Evolutionary conservation across 2,888 invertebrate genomes (phyloP), one percentile per base, ranked within the genome.

Genomic region (Hesperia comma): DNA sequence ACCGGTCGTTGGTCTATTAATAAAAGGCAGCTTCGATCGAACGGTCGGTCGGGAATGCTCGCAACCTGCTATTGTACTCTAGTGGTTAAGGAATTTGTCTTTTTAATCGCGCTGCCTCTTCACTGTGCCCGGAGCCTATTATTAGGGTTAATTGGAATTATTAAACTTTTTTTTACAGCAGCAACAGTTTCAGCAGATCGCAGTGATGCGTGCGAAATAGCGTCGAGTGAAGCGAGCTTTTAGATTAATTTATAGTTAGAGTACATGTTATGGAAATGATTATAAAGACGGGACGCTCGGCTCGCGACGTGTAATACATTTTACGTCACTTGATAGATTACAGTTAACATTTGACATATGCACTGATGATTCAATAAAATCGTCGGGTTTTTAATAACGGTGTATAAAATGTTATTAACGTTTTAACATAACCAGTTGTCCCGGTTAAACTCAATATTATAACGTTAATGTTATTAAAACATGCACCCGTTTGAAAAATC

Each of bases 141-240:
- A 92, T 92, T 92, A 92, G 86, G 90, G 87, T 89, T 92, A 91
- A 92, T 92, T 92, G 91, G 89, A 90, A 92, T 91, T 87, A 91
- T 91, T 90, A 89, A 85, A 85, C 85, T 81, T 86, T 86, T 88
- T 87, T 89, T 87, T 81, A 83, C 78, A 72, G 83, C 83, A 83
- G 79, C 85, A 84, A 85, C 82, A 86, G 81, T 88, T 87, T 87
- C 86, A 87, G 86, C 87, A 81, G 86, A 86, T 84, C 77, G 83
- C 81, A 80, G 82, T 84, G 87, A 85, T 86, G 86, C 84, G 76
- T 79, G 78, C 79, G 76, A 83, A 84, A 86, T 86, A 85, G 82
- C 77, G 83, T 77, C 75, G 77, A 84, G 83, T 81, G 83, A 83
- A 74, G 80, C 79, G 79, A 79, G 86, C 86, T 88, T 83, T 87